Percentiles rank a stretch among this genome's conserved stretches.
These are phyloP conservation scores for Cetoscarus ocellatus DNA, from an alignment of 2,797 vertebrate species.

Conservation along the genomic window DNA sequence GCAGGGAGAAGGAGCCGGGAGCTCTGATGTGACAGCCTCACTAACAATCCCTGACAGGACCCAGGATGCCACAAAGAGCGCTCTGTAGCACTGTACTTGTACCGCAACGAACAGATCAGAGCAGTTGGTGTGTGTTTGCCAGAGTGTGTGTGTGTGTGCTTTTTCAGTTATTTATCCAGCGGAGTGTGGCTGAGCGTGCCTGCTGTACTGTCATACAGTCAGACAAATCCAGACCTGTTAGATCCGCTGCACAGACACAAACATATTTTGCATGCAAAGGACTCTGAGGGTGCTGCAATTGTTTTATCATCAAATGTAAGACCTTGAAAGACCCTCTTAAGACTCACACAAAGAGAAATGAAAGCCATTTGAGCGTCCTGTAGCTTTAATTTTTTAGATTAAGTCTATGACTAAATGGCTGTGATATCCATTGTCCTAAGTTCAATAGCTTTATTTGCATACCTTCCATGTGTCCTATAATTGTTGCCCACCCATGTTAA, in stretches of 20 bases:
- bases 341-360: no score
- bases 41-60: conserved; percentile 75
- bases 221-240: conserved; percentile 22
- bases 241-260: conserved; percentile 5
- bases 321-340: no score
- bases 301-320: no score
- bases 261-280: background rate
- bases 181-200: conserved; percentile 17
- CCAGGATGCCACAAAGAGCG: conserved; percentile 64
- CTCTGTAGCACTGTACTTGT: conserved; percentile 54
- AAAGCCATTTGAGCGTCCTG: no score
- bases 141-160: conserved; percentile 4
- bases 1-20: conserved; percentile 47
- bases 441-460: no score
- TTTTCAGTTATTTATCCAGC: conserved; percentile 32
- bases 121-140: conserved; percentile 9
- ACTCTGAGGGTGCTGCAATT: no score
- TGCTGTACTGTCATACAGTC: conserved; percentile 20
- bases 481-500: no score
- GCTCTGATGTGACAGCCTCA: conserved; percentile 64
- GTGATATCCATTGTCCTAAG: no score
- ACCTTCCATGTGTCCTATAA: no score
- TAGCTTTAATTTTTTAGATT: no score
- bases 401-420: no score
- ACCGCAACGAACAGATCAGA: conserved; percentile 47